Conservation (phyloP, 2,113 vertebrate genomes). For the Vidua chalybeata region DNA sequence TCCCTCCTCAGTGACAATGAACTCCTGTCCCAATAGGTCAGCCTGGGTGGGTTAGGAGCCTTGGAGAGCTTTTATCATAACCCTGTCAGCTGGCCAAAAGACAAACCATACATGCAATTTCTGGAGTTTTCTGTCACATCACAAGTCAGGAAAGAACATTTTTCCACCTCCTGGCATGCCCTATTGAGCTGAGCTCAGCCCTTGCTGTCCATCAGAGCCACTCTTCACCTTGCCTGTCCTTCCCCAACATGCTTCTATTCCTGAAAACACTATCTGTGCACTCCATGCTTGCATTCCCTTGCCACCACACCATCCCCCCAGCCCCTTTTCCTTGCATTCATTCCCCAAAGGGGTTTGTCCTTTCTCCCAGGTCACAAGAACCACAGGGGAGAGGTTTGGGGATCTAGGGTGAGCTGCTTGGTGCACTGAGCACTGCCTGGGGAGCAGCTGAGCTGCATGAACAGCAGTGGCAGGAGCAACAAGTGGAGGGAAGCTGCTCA, state of each 20-base stretch:
- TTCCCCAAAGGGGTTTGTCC: not conserved
- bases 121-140: not conserved
- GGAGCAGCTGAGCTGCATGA: not conserved
- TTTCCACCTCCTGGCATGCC: not conserved
- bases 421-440: accelerated
- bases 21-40: not conserved
- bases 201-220: not conserved
- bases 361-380: not conserved
- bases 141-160: not conserved
- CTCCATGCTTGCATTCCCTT: not conserved
- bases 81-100: not conserved
- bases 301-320: accelerated
- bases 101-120: not conserved
- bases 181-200: not conserved
- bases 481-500: not conserved
- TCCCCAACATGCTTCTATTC: not conserved
- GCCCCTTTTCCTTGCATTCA: not conserved
- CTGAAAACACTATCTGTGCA: not conserved
- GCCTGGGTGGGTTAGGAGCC: not conserved
- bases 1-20: not conserved
- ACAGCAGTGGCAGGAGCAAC: not conserved
- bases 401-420: not conserved
- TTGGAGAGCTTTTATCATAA: not conserved
- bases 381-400: not conserved
- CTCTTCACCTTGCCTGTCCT: not conserved